Percentiles rank a stretch among this genome's conserved stretches.
phyloP scores from a whole-genome alignment of 1,140 invertebrate species.

The Temnothorax curvispinosus region DNA sequence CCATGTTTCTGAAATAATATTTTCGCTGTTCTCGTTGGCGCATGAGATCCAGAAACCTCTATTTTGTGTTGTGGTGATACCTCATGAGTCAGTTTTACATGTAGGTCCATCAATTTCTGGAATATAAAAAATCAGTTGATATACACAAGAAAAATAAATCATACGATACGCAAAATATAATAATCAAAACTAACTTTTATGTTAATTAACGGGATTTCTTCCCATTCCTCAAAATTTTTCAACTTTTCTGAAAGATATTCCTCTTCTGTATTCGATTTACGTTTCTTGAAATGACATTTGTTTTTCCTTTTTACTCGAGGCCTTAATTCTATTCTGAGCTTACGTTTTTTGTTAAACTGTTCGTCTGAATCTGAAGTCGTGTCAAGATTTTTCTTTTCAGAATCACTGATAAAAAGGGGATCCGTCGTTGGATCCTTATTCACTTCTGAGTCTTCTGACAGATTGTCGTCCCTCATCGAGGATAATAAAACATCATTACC shows the following conservation, averaged over 20 bases:
- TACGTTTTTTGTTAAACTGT: not conserved
- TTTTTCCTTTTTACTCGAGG: not conserved
- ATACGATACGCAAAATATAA: not conserved
- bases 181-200: slow-evolving; percentile 37
- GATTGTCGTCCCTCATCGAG: not conserved
- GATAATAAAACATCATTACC: slow-evolving; percentile 53
- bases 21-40: slow-evolving; percentile 57
- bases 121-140: slow-evolving; percentile 35
- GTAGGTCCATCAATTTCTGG: slow-evolving; percentile 74
- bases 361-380: not conserved
- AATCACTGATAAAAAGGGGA: slow-evolving; percentile 55
- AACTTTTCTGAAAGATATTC: slow-evolving; percentile 16
- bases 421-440: slow-evolving; percentile 53
- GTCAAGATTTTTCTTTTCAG: not conserved
- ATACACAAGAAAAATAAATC: not conserved
- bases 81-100: slow-evolving; percentile 74
- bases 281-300: not conserved
- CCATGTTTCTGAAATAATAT: slow-evolving; percentile 72
- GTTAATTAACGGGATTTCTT: slow-evolving; percentile 11
- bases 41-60: slow-evolving; percentile 67
- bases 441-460: not conserved
- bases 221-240: slow-evolving; percentile 14
- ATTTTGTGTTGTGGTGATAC: slow-evolving; percentile 80
- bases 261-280: not conserved
- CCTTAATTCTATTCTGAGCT: too few species aligned